A percentile compares a stretch with the other conserved stretches of the same genome.
phyloP scores from a whole-genome alignment of 2,113 vertebrate species.

The Diadophis punctatus region DNA sequence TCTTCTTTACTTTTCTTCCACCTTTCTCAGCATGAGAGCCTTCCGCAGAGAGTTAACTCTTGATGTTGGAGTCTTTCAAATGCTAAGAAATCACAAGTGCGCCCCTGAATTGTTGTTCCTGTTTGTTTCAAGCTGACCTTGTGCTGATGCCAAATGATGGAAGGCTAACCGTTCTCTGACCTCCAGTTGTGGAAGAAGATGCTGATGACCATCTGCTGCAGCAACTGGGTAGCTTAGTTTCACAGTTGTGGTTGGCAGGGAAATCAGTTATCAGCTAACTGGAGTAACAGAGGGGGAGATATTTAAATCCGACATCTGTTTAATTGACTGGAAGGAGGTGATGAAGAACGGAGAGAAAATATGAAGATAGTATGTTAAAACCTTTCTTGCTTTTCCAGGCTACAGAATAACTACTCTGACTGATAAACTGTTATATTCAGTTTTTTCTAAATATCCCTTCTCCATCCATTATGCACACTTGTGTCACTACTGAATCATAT shows the following conservation, averaged over 20 bases:
- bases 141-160: background rate
- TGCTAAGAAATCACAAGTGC: background rate
- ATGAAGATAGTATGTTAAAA: background rate
- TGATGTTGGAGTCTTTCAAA: background rate
- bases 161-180: background rate
- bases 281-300: background rate
- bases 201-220: constrained; percentile 17
- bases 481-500: background rate
- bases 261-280: constrained; percentile 4
- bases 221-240: constrained; percentile 4
- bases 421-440: background rate
- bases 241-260: constrained; percentile 2
- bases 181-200: constrained; percentile 1
- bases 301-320: constrained; percentile 3
- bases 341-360: background rate
- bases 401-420: background rate
- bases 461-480: background rate
- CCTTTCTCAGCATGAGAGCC: background rate
- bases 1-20: background rate
- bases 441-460: background rate
- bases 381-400: background rate
- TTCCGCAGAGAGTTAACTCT: background rate
- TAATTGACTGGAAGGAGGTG: constrained; percentile 13
- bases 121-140: background rate
- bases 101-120: background rate